These are phyloP conservation scores for Cotesia vestalis DNA, from an alignment of 1,140 invertebrate species.

Conservation along the genomic window DNA sequence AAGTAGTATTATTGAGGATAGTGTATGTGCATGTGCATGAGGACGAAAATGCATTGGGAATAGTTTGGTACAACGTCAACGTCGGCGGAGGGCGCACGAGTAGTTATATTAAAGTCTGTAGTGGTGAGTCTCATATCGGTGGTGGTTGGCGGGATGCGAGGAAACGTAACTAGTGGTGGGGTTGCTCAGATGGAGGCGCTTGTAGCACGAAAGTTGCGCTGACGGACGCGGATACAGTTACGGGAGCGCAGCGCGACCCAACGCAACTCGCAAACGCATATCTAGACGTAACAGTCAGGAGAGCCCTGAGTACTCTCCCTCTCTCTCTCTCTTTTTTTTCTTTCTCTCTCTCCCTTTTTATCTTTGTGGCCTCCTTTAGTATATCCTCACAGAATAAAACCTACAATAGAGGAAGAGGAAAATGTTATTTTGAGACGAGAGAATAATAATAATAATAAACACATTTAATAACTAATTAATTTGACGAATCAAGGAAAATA, in stretches of 20 bases:
- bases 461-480: too few relatives aligned
- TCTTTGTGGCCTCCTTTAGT: constrained; percentile 25
- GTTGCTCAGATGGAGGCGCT: constrained; percentile 60
- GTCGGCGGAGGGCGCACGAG: constrained; percentile 18
- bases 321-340: constrained; percentile 36
- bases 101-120: not conserved
- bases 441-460: constrained; percentile 1
- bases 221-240: constrained; percentile 65
- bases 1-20: constrained; percentile 33
- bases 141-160: constrained; percentile 23
- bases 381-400: constrained; percentile 2
- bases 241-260: constrained; percentile 67
- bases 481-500: not conserved
- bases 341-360: constrained; percentile 38
- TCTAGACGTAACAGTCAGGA: constrained; percentile 50
- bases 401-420: not conserved
- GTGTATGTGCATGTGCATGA: not conserved
- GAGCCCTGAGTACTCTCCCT: constrained; percentile 47
- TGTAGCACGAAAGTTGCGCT: constrained; percentile 60
- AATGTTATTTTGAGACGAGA: constrained; percentile 8
- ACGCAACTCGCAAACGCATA: constrained; percentile 63
- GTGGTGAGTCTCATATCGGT: constrained; percentile 16
- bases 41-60: constrained; percentile 22
- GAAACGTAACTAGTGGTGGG: constrained; percentile 35
- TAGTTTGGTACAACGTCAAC: not conserved